These are phyloP conservation scores for Plumapathes pennacea DNA, from an alignment of 92 coral and sea anemone genomes.

Conservation along the genomic window DNA sequence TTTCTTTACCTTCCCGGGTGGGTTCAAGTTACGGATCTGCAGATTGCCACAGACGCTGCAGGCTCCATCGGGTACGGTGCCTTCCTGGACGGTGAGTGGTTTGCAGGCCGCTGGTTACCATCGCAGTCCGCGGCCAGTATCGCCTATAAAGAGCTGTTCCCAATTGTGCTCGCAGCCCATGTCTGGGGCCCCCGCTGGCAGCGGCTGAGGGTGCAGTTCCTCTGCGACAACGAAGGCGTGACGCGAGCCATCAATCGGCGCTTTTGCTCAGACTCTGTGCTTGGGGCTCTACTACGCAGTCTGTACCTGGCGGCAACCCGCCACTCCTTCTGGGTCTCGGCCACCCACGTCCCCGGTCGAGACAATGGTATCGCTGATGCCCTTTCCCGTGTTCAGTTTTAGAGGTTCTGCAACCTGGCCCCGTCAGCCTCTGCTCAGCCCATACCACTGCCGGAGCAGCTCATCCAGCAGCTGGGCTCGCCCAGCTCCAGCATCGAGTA, in stretches of 20 bases:
- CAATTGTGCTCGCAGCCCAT: conserved; percentile 34
- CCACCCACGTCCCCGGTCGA: conserved; percentile 35
- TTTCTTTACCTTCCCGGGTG: conserved; percentile 29
- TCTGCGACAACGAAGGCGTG: conserved; percentile 50
- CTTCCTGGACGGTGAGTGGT: conserved; percentile 17
- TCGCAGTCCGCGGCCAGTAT: conserved; percentile 7
- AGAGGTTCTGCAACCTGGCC: conserved; percentile 43
- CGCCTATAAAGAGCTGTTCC: conserved; percentile 43
- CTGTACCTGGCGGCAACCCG: conserved; percentile 21
- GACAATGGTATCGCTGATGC: conserved; percentile 47
- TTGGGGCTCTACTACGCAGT: conserved; percentile 39
- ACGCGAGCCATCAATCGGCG: conserved; percentile 34
- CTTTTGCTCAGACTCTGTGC: conserved; percentile 17
- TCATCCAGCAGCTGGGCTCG: conserved; percentile 5
- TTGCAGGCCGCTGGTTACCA: conserved; percentile 24
- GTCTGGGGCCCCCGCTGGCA: conserved; percentile 34
- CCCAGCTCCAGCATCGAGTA: conserved; percentile 14
- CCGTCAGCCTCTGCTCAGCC: conserved; percentile 19
- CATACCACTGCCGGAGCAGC: conserved; percentile 6
- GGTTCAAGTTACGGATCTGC: conserved; percentile 21
- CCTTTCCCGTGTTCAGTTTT: conserved; percentile 37
- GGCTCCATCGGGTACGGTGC: conserved; percentile 43
- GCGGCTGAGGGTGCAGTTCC: conserved; percentile 11
- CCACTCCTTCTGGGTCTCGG: conserved; percentile 14
- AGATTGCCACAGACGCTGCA: conserved; percentile 41